Conservation (phyloP, 2,113 vertebrate species). For the Trichomycterus rosablanca region DNA sequence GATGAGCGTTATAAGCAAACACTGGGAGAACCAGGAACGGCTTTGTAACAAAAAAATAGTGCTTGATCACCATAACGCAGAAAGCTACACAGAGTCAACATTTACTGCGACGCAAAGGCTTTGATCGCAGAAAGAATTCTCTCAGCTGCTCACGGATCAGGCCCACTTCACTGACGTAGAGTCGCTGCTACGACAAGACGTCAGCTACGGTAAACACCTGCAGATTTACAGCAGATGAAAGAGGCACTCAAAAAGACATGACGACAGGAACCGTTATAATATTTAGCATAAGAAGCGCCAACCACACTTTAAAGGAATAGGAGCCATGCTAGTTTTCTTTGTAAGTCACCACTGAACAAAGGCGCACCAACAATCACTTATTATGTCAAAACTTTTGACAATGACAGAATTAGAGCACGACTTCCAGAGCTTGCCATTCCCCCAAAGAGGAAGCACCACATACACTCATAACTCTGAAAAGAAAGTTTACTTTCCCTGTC, state of each 20-base stretch:
- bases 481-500: conserved; percentile 68
- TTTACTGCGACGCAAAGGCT: conserved; percentile 44
- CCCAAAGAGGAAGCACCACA: conserved; percentile 60
- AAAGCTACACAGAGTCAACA: conserved; percentile 45
- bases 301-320: conserved; percentile 64
- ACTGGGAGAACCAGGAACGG: conserved; percentile 38
- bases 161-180: conserved; percentile 61
- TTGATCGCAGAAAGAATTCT: conserved; percentile 58
- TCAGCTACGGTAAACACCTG: conserved; percentile 62
- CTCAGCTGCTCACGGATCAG: conserved; percentile 44
- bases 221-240: conserved; percentile 60
- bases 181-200: conserved; percentile 44
- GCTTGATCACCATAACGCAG: conserved; percentile 39
- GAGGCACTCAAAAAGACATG: conserved; percentile 54
- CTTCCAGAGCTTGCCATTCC: conserved; percentile 50
- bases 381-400: conserved; percentile 69
- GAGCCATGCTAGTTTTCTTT: conserved; percentile 43
- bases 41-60: conserved; percentile 39
- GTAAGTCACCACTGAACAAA: conserved; percentile 61
- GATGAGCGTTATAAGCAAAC: conserved; percentile 31
- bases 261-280: conserved; percentile 57
- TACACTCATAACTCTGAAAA: conserved; percentile 52
- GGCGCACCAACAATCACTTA: conserved; percentile 60
- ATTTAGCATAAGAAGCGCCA: conserved; percentile 63
- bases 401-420: conserved; percentile 74